Evolutionary conservation across 1,140 invertebrate genomes (phyloP).

Genomic region (Heterodera schachtii): DNA sequence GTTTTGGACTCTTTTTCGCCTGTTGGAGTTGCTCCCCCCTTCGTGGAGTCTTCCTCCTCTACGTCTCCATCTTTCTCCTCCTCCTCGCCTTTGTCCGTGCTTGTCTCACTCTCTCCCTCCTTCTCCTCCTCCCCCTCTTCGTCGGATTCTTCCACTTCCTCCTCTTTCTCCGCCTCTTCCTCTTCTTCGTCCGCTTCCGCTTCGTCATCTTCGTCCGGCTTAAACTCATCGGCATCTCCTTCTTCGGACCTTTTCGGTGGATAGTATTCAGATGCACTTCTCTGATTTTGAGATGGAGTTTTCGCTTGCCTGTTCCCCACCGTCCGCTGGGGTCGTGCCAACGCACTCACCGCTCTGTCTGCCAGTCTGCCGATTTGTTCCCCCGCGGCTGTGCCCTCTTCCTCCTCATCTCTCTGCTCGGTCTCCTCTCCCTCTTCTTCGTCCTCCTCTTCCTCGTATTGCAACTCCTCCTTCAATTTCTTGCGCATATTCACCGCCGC

Average conservation of each 20-base stretch:
- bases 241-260: background rate
- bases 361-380: conserved; percentile 10
- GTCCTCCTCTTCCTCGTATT: conserved; percentile 34
- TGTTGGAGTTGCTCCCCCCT: conserved; percentile 10
- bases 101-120: background rate
- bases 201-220: conserved; percentile 34
- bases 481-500: conserved; percentile 23
- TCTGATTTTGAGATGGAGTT: background rate
- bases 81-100: conserved; percentile 35
- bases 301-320: background rate
- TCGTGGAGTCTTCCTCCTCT: conserved; percentile 22
- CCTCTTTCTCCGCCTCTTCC: conserved; percentile 22
- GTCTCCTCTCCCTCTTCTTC: conserved; percentile 11
- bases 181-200: conserved; percentile 30
- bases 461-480: conserved; percentile 8
- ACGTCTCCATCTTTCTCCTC: conserved; percentile 28
- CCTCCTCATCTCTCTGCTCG: background rate
- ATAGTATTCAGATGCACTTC: background rate
- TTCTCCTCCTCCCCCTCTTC: conserved; percentile 25
- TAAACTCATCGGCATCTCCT: background rate
- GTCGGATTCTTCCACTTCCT: conserved; percentile 17
- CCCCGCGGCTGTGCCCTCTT: background rate
- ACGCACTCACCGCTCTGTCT: conserved; percentile 12
- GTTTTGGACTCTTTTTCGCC: background rate
- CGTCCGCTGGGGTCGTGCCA: background rate